These are phyloP conservation scores for Chinchilla lanigera DNA, from an alignment of 2,113 vertebrate genomes.

Conservation along the genomic window DNA sequence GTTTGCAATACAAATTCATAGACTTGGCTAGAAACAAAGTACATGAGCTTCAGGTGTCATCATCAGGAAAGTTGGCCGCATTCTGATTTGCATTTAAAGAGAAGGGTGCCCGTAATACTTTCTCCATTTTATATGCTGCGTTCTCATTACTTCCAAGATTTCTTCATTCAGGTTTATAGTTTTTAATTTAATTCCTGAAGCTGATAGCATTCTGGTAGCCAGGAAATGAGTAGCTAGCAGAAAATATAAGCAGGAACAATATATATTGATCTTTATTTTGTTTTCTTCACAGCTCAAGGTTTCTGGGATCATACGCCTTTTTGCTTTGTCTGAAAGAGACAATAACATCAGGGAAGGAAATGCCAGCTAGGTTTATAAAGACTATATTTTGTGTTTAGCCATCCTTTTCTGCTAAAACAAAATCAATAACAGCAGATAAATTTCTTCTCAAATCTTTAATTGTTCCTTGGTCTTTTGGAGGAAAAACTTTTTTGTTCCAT, in stretches of 20 bases:
- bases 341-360: neutral
- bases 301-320: conserved; percentile 27
- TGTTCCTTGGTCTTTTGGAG: conserved; percentile 50
- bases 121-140: neutral
- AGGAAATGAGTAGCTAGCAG: conserved; percentile 53
- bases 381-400: conserved; percentile 21
- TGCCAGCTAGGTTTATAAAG: conserved; percentile 44
- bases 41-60: neutral
- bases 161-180: conserved; percentile 27
- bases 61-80: neutral
- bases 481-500: conserved; percentile 11
- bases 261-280: conserved; percentile 58
- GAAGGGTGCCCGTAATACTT: neutral
- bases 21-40: neutral
- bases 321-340: conserved; percentile 55
- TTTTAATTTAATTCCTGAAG: conserved; percentile 63
- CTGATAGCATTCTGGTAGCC: neutral
- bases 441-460: conserved; percentile 60
- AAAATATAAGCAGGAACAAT: conserved; percentile 19
- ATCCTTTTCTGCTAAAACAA: conserved; percentile 38
- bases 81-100: conserved; percentile 27
- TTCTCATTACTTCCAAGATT: neutral
- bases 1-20: conserved; percentile 25
- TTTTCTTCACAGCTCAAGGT: conserved; percentile 44
- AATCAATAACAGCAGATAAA: conserved; percentile 58